Percentiles rank a stretch among this genome's conserved stretches.
phyloP scores from a whole-genome alignment of 2,888 invertebrate genomes.

The Cabera pusaria region DNA sequence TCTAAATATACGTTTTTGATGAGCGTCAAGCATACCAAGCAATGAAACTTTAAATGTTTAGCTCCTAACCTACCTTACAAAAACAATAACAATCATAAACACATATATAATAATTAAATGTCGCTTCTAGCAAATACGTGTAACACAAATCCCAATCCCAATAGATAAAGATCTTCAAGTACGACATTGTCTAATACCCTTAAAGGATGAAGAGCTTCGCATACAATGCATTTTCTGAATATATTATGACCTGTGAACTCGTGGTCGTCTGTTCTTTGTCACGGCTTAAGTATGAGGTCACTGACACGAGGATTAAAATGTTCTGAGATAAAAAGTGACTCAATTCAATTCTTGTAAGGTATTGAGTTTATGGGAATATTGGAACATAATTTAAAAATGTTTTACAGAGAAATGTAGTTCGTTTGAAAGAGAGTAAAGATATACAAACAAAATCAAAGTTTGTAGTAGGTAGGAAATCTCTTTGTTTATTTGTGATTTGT shows the following conservation, averaged over 20 bases:
- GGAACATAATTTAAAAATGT: constrained; percentile 20
- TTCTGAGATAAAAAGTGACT: constrained; percentile 28
- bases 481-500: too few species aligned
- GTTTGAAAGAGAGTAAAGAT: too few species aligned
- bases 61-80: too few species aligned
- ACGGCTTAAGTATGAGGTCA: constrained; percentile 43
- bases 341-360: constrained; percentile 31
- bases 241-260: constrained; percentile 71
- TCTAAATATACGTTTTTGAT: too few species aligned
- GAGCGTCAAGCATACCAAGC: too few species aligned
- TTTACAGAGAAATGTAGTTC: too few species aligned
- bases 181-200: constrained; percentile 66
- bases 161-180: constrained; percentile 56
- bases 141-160: constrained; percentile 30
- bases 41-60: too few species aligned
- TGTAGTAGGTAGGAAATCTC: too few species aligned
- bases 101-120: too few species aligned
- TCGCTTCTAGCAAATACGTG: too few species aligned
- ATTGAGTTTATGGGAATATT: constrained; percentile 19
- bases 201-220: constrained; percentile 22
- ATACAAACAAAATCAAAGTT: too few species aligned
- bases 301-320: constrained; percentile 35
- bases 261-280: constrained; percentile 42
- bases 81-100: too few species aligned
- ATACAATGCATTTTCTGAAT: constrained; percentile 78